phyloP scores from a whole-genome alignment of 2,888 invertebrate species.

The Leptodirus hochenwartii region DNA sequence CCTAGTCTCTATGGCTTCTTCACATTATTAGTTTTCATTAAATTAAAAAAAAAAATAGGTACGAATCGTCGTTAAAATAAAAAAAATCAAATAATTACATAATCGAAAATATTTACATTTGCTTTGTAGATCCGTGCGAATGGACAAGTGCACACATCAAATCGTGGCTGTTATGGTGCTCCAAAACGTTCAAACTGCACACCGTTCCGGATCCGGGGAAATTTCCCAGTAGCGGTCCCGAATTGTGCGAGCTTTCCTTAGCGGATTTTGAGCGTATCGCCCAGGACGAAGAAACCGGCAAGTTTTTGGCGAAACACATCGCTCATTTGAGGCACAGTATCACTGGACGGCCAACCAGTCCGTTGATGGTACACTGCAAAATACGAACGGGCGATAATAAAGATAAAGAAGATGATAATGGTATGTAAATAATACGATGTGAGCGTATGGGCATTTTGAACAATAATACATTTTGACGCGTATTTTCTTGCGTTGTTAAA shows the following conservation, averaged over 20 bases:
- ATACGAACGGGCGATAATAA: constrained; percentile 21
- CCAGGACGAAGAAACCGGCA: constrained; percentile 29
- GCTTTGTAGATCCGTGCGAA: constrained; percentile 43
- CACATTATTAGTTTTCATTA: no score
- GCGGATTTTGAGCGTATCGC: constrained; percentile 40
- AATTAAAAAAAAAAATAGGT: constrained; percentile 2
- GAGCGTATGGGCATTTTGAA: no score
- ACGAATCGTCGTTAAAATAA: not conserved
- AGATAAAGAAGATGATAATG: constrained; percentile 14
- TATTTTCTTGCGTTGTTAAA: no score
- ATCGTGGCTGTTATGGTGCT: constrained; percentile 44
- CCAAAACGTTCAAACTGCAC: constrained; percentile 36
- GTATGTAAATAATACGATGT: constrained; percentile 13
- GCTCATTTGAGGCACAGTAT: constrained; percentile 38
- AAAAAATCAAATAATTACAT: no score
- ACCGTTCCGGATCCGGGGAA: constrained; percentile 31
- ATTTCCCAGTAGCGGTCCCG: constrained; percentile 37
- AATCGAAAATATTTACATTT: no score
- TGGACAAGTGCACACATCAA: constrained; percentile 40
- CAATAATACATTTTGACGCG: no score
- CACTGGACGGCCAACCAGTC: constrained; percentile 38
- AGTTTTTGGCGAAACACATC: constrained; percentile 39
- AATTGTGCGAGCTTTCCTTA: constrained; percentile 39
- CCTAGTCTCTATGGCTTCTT: no score
- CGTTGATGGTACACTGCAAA: constrained; percentile 32